Evolutionary conservation across 2,113 vertebrate species (phyloP), one percentile per base, ranked within the genome.

Genomic region (Pica pica): DNA sequence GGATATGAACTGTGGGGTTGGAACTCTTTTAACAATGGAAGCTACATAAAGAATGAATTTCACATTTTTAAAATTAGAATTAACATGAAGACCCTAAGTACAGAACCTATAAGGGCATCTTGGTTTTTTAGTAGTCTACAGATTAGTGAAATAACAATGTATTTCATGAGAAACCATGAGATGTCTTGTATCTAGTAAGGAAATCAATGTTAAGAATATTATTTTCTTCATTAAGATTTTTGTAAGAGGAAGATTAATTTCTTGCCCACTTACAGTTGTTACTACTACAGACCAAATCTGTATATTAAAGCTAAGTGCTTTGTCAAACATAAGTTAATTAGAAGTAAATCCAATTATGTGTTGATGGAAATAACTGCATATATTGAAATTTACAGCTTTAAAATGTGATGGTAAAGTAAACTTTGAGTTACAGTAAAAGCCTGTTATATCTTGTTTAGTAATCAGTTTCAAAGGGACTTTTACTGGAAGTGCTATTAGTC

Each of bases 271-370:
- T 96, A 81, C 46, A 90, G 94, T 89, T 60, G 30, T 94, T 97
- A 73, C 61, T 90, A 37, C 21, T 89, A 16, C 44, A 96, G 77
- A 85, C 39, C 61, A 95, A 97, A 92, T 86, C 47, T 87, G 70
- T 79, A 10, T 85, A 60, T 93, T 97, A 93, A 89, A 96, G 57
- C 88, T 85, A 90, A 95, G 83, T 93, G 68, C 84, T 97, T 97
- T 97, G 91, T 94, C 96, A 97, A 95, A 95, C 81, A 71, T 75
- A 61, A 88, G 69, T 86, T 95, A 97, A 97, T 97, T 97, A 95
- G 86, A 94, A 97, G 70, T 95, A 95, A 97, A 96, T 94, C 85
- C 77, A 97, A 89, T 97, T 95, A 84, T 42, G 68, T 87, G 56
- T 83, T 96, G 89, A 73, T 97, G 63, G 89, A 84, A 95, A 73